Evolutionary conservation across 2,797 vertebrate genomes (phyloP).

Genomic region (Kryptopterus vitreolus): DNA sequence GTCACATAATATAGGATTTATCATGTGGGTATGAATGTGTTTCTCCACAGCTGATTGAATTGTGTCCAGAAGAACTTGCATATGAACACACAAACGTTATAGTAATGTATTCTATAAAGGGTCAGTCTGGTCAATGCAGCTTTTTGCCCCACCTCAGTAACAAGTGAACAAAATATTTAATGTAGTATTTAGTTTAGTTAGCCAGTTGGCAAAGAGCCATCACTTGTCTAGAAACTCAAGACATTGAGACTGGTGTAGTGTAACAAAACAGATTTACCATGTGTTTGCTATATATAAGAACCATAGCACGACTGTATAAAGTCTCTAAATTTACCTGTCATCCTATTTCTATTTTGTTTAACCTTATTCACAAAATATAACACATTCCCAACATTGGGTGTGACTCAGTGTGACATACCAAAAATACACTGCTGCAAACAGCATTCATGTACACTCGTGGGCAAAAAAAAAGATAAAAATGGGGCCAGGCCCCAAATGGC

Average conservation of each 20-base stretch:
- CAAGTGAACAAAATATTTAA: neutral
- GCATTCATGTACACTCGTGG: too few relatives aligned
- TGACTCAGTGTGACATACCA: neutral
- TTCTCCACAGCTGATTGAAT: neutral
- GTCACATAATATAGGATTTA: too few relatives aligned
- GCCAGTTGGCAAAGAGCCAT: neutral
- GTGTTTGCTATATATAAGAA: neutral
- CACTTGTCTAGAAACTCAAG: neutral
- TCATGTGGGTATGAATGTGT: neutral
- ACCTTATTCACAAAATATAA: neutral
- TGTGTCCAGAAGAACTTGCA: neutral
- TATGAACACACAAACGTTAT: neutral
- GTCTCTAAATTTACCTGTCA: neutral
- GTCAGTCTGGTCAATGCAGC: neutral
- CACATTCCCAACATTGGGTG: neutral
- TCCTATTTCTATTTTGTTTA: neutral
- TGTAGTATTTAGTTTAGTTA: neutral
- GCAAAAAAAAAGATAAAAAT: too few relatives aligned
- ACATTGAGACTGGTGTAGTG: neutral
- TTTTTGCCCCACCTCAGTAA: neutral
- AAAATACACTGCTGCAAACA: constrained; percentile 1
- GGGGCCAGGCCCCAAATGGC: too few relatives aligned
- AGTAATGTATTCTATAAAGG: neutral
- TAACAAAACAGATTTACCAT: neutral
- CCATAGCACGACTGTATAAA: neutral